Conservation (phyloP, 2,113 vertebrate genomes). For the Clarias batrachus region DNA sequence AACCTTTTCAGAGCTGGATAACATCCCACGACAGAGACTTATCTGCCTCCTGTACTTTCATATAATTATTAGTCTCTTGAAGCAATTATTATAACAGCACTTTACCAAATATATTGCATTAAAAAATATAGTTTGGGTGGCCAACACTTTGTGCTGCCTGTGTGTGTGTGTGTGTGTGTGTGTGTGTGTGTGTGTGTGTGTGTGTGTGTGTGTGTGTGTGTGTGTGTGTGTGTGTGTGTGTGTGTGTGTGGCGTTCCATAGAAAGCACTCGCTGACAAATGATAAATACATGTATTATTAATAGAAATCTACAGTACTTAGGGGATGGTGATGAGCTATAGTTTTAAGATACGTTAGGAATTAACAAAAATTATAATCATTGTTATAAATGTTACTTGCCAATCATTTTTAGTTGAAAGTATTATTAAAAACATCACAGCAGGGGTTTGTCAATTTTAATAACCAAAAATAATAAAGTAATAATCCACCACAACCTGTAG, state of each 20-base stretch:
- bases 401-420: slow-evolving; percentile 31
- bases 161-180: slow-evolving; percentile 5
- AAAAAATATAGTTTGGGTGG: background rate
- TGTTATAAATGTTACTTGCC: slow-evolving; percentile 34
- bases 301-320: background rate
- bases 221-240: background rate
- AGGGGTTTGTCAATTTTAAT: slow-evolving; percentile 35
- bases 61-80: slow-evolving; percentile 41
- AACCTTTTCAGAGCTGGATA: slow-evolving; percentile 44
- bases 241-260: background rate
- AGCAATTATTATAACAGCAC: background rate
- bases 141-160: background rate
- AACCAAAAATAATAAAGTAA: too few relatives aligned
- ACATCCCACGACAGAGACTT: slow-evolving; percentile 20
- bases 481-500: slow-evolving; percentile 22
- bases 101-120: background rate
- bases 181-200: background rate
- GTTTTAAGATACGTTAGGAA: background rate
- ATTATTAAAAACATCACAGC: slow-evolving; percentile 24
- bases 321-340: background rate
- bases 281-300: background rate
- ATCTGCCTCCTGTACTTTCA: slow-evolving; percentile 18
- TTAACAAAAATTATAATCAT: background rate
- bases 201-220: background rate
- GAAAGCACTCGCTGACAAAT: background rate